Percentiles rank a stretch among this genome's conserved stretches.
phyloP scores from a whole-genome alignment of 2,888 invertebrate species.

The Plagiodera versicolora region DNA sequence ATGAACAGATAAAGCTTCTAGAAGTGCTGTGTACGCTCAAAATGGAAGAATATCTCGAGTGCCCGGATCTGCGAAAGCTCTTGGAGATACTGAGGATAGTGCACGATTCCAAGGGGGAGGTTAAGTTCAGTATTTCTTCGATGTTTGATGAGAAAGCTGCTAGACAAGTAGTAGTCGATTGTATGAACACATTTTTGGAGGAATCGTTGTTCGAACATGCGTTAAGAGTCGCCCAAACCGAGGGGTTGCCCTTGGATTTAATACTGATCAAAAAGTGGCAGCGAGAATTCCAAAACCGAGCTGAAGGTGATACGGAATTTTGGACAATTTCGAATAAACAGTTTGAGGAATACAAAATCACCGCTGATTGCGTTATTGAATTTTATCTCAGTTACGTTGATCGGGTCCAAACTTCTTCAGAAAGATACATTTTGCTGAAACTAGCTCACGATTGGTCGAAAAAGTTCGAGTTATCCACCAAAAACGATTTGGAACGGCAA shows the following conservation, averaged over 20 bases:
- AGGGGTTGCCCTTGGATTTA: constrained; percentile 57
- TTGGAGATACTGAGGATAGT: constrained; percentile 33
- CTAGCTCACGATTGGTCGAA: constrained; percentile 49
- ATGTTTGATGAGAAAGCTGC: constrained; percentile 46
- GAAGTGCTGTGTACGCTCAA: constrained; percentile 61
- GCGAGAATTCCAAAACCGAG: constrained; percentile 56
- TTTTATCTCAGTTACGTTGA: constrained; percentile 64
- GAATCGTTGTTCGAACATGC: constrained; percentile 61
- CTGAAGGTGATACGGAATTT: constrained; percentile 56
- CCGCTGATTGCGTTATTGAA: constrained; percentile 64
- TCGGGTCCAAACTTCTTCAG: constrained; percentile 53
- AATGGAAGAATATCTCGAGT: constrained; percentile 59
- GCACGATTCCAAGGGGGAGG: constrained; percentile 45
- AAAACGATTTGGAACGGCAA: constrained; percentile 45
- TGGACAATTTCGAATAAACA: constrained; percentile 65
- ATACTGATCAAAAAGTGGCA: constrained; percentile 62
- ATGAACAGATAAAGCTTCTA: constrained; percentile 67
- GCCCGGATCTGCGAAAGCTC: constrained; percentile 46
- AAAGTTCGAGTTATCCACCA: constrained; percentile 39
- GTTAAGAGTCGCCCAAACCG: constrained; percentile 60
- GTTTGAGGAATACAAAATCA: constrained; percentile 63
- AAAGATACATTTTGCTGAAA: constrained; percentile 58
- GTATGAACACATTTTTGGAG: constrained; percentile 59
- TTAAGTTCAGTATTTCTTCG: constrained; percentile 58
- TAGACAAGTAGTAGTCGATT: constrained; percentile 58